Conservation (phyloP, 2,113 vertebrate species). For the Lampris incognitus region DNA sequence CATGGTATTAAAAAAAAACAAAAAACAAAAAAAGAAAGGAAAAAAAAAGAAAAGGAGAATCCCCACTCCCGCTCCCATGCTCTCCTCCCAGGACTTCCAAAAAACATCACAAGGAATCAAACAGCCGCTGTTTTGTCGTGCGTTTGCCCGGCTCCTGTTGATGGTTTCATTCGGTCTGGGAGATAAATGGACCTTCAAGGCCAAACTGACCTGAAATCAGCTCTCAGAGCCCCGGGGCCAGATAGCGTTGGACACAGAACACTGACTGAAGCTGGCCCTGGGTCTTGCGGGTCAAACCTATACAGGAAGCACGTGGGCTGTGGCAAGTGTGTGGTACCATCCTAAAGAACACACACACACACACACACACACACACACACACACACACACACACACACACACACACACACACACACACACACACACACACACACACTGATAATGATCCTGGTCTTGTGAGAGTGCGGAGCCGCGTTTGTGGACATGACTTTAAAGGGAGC, state of each 20-base stretch:
- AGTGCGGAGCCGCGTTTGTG: conserved; percentile 45
- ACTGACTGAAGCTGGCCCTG: conserved; percentile 66
- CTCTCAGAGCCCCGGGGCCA: conserved; percentile 49
- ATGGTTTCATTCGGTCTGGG: conserved; percentile 64
- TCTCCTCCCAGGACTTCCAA: conserved; percentile 62
- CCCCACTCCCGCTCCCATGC: conserved; percentile 60
- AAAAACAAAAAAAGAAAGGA: too few species aligned
- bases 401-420: conserved; percentile 30
- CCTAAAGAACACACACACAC: neutral
- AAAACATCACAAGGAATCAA: conserved; percentile 61
- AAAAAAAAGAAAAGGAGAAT: conserved; percentile 45
- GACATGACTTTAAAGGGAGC: conserved; percentile 56
- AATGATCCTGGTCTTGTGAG: conserved; percentile 54
- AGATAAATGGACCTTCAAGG: conserved; percentile 69
- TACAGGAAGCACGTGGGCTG: conserved; percentile 58
- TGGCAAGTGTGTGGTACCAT: conserved; percentile 68
- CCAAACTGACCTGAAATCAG: conserved; percentile 67
- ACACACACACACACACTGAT: conserved; percentile 54
- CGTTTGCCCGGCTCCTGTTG: conserved; percentile 61
- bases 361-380: conserved; percentile 45
- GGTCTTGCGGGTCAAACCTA: conserved; percentile 63
- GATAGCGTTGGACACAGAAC: conserved; percentile 59
- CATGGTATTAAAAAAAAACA: conserved; percentile 45
- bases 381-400: conserved; percentile 30
- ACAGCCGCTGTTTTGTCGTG: conserved; percentile 59